Evolutionary conservation across 2,797 vertebrate genomes (phyloP).

Genomic region (Thripadectes ignobilis): DNA sequence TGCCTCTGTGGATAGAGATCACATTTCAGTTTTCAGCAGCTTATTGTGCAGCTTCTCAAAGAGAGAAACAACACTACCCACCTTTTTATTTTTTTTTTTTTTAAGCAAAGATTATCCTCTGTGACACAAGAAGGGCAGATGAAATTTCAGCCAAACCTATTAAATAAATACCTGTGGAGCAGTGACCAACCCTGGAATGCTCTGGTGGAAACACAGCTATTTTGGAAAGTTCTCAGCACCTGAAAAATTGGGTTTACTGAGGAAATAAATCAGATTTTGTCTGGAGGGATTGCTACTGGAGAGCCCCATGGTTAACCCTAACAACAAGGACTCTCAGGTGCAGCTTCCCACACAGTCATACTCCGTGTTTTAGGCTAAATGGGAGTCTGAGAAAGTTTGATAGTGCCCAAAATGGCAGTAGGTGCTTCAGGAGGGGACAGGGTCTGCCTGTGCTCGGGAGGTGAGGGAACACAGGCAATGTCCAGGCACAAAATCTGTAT

Average conservation of each 20-base stretch:
- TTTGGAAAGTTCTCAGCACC: neutral
- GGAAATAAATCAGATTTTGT: neutral
- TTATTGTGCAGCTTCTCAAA: slow-evolving; percentile 16
- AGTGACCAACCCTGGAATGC: fast-evolving
- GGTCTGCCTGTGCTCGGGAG: fast-evolving
- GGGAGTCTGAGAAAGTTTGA: neutral
- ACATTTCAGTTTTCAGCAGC: neutral
- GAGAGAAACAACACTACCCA: neutral
- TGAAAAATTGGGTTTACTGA: neutral
- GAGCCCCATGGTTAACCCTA: neutral
- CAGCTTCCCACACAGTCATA: neutral
- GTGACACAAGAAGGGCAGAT: neutral
- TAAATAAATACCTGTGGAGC: neutral
- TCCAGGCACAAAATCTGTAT: fast-evolving
- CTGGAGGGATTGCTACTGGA: neutral
- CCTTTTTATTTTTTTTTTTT: neutral
- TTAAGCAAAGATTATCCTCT: neutral
- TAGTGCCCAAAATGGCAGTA: neutral
- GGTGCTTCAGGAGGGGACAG: neutral
- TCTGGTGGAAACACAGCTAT: neutral
- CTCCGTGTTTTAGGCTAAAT: neutral
- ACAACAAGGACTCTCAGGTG: neutral
- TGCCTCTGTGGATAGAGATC: neutral
- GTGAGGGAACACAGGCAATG: fast-evolving
- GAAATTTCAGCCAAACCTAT: slow-evolving; percentile 36